phyloP scores from a whole-genome alignment of 2,113 vertebrate species.

The Microcebus murinus region DNA sequence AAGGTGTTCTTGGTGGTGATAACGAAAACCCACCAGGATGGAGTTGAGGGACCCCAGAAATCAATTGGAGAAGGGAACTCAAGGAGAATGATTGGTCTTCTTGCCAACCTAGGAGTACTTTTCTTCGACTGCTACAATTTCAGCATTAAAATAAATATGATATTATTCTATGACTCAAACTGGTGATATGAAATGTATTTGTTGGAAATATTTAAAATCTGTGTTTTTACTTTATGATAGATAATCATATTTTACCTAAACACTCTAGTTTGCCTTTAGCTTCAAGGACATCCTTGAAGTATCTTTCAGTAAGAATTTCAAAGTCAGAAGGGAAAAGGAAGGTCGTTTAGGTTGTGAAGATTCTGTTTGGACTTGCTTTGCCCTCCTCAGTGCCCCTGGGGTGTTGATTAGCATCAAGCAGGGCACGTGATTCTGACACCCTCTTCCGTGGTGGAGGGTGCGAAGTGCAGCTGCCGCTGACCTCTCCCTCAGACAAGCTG shows the following conservation, averaged over 20 bases:
- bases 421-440: neutral
- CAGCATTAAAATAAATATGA: neutral
- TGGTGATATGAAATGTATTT: neutral
- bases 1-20: neutral
- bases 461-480: neutral
- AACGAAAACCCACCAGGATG: neutral
- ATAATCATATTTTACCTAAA: neutral
- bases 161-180: neutral
- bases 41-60: neutral
- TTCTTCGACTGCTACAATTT: neutral
- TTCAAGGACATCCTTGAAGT: neutral
- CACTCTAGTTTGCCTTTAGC: neutral
- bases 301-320: neutral
- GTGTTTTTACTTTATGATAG: neutral
- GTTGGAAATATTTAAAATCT: neutral
- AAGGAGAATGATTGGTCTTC: neutral
- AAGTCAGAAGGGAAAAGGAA: neutral
- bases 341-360: neutral
- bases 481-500: neutral
- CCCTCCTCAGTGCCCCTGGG: neutral
- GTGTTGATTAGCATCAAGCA: neutral
- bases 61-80: neutral
- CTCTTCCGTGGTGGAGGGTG: fast-evolving
- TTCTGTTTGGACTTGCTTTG: neutral
- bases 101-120: neutral